Evolutionary conservation across 2,888 invertebrate genomes (phyloP).

Genomic region (Eupeodes latifasciatus): DNA sequence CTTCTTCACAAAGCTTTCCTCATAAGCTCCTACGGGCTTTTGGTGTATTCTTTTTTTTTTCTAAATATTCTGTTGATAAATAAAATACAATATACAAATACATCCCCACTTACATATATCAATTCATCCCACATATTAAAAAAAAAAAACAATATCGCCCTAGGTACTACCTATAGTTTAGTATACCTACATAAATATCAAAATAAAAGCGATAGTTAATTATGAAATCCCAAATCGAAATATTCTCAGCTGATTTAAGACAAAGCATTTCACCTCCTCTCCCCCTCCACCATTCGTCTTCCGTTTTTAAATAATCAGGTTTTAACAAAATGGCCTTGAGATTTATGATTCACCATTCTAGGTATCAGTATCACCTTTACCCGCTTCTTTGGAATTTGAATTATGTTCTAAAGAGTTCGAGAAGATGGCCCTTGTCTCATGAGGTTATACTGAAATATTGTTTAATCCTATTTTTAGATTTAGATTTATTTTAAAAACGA

Average conservation of each 20-base stretch:
- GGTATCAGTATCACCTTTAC: neutral
- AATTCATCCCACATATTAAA: constrained; percentile 38
- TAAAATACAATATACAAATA: constrained; percentile 14
- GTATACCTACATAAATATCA: neutral
- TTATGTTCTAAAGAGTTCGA: constrained; percentile 28
- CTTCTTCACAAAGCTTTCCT: neutral
- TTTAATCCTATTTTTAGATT: constrained; percentile 18
- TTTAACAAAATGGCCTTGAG: constrained; percentile 4
- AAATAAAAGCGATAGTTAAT: constrained; percentile 21
- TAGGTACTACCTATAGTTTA: neutral
- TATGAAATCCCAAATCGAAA: neutral
- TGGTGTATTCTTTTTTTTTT: neutral
- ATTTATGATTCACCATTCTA: constrained; percentile 7
- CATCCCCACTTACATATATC: constrained; percentile 39
- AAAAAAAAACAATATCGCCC: constrained; percentile 59
- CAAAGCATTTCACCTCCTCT: neutral
- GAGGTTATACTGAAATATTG: neutral
- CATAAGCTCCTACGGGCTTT: neutral
- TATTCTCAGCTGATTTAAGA: neutral
- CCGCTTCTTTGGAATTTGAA: neutral
- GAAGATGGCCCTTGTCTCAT: constrained; percentile 20
- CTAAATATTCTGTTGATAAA: constrained; percentile 22
- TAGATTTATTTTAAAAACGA: neutral
- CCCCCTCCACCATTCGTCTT: too few species aligned
- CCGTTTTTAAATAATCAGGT: neutral